Evolutionary conservation across 1,140 invertebrate genomes (phyloP).

Genomic region (Oscheius sp.): DNA sequence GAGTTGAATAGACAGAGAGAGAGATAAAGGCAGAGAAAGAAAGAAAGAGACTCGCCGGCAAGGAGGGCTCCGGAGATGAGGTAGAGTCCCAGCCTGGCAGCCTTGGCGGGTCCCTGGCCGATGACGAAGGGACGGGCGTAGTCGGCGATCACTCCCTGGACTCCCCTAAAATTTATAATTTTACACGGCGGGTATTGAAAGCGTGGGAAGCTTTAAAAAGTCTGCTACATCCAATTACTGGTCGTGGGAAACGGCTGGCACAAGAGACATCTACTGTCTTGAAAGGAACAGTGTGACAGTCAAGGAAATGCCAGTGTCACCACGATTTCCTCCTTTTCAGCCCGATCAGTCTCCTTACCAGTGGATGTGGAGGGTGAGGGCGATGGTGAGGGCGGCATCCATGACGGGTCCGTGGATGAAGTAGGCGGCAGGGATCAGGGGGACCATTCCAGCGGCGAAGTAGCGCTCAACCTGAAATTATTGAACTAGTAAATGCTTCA

Average conservation of each 20-base stretch:
- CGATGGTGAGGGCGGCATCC: slow-evolving; percentile 52
- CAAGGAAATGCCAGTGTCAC: too few species aligned
- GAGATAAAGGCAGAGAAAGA: background rate
- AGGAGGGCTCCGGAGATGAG: slow-evolving; percentile 47
- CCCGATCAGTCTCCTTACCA: too few species aligned
- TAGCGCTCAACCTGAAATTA: slow-evolving; percentile 48
- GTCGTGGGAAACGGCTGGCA: too few species aligned
- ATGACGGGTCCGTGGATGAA: slow-evolving; percentile 58
- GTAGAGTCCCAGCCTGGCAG: slow-evolving; percentile 42
- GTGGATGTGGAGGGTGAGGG: slow-evolving; percentile 55
- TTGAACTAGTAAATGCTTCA: background rate
- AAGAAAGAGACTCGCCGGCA: slow-evolving; percentile 28
- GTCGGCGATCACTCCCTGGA: slow-evolving; percentile 51
- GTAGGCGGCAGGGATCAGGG: slow-evolving; percentile 55
- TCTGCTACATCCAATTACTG: too few species aligned
- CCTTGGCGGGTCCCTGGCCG: slow-evolving; percentile 51
- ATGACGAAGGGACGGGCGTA: slow-evolving; percentile 59
- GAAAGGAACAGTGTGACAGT: too few species aligned
- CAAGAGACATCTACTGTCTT: too few species aligned
- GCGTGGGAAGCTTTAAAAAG: too few species aligned
- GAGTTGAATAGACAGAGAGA: background rate
- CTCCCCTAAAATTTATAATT: slow-evolving; percentile 51
- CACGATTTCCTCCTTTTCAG: too few species aligned
- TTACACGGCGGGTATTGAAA: too few species aligned
- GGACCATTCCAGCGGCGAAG: slow-evolving; percentile 49